Evolutionary conservation across 2,888 invertebrate genomes (phyloP), one percentile per base, ranked within the genome.

Genomic region (Empis stercorea): DNA sequence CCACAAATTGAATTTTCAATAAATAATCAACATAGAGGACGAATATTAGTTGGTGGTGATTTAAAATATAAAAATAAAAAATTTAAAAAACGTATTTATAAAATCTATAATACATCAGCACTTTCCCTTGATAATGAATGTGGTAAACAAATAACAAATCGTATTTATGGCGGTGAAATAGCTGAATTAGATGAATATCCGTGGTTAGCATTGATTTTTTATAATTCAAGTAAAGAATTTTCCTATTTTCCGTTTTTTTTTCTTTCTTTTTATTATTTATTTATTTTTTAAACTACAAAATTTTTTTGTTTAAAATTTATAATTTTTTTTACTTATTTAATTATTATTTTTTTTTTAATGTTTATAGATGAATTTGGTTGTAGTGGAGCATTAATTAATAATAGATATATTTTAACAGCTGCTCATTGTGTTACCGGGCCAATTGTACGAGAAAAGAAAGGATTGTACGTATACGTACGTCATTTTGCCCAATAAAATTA

Each of bases 141-240:
- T 52, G 81, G 81, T 9, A 59, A 71, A 16, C 72, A 71, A 34
- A 70, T 72, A 43, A 74, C 71, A n/a, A 74, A 80, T 59, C 72
- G 75, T 43, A 76, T 81, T 43, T 75, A 73, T 52, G 78, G 78
- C 42, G 81, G 81, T 10, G 71, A 73, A 47, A 66, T 74, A 40
- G 76, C 79, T 1, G 77, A 78, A n/a, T 57, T 78, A 6, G 78
- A 78, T 47, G 80, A 80, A 57, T 79, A 76, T 60, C 78, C 79
- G 0, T 80, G 80, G 80, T 71, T 78, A 72, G 75, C 74, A 0
- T 55, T 78, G 17, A 52, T 79, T 45, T 76, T 78, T 45, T 79
- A 79, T 53, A 67, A 70, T 30, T 72, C 73, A 51, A 61, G 76
- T 76, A 59, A 59, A 27, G 5, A 20, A 20, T n/a, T n/a, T n/a